phyloP scores from a whole-genome alignment of 2,797 vertebrate genomes.

The Galago senegalensis region DNA sequence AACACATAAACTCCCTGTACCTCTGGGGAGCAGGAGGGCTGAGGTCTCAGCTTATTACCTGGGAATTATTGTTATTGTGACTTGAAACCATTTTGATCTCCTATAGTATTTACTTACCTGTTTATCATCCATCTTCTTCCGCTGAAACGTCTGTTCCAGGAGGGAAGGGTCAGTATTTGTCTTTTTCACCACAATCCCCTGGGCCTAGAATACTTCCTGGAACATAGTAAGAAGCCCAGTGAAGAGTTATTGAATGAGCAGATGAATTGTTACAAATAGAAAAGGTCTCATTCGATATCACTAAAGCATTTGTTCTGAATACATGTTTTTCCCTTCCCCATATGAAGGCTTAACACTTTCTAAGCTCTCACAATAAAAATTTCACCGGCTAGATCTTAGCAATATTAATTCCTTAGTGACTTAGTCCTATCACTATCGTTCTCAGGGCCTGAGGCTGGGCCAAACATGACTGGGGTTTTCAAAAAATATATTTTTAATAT shows the following conservation, averaged over 20 bases:
- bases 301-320: conserved; percentile 33
- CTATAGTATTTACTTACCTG: background rate
- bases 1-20: background rate
- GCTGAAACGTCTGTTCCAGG: background rate
- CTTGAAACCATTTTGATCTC: conserved; percentile 19
- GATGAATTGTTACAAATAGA: conserved; percentile 48
- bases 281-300: conserved; percentile 48
- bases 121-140: background rate
- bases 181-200: background rate
- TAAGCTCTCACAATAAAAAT: conserved; percentile 73
- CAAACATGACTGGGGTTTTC: conserved; percentile 81
- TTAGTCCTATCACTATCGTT: background rate
- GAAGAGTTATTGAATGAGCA: conserved; percentile 42
- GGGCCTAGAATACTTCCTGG: background rate
- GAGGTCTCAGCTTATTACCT: background rate
- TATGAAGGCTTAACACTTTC: conserved; percentile 37
- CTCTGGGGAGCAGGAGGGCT: background rate
- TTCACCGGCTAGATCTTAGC: conserved; percentile 52
- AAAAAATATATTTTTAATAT: conserved; percentile 80
- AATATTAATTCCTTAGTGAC: conserved; percentile 69
- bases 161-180: background rate
- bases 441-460: conserved; percentile 74
- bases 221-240: conserved; percentile 33
- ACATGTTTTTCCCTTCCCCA: background rate
- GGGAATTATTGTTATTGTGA: background rate